phyloP scores from a whole-genome alignment of 2,888 invertebrate genomes.

The Habrosyne pyritoides region DNA sequence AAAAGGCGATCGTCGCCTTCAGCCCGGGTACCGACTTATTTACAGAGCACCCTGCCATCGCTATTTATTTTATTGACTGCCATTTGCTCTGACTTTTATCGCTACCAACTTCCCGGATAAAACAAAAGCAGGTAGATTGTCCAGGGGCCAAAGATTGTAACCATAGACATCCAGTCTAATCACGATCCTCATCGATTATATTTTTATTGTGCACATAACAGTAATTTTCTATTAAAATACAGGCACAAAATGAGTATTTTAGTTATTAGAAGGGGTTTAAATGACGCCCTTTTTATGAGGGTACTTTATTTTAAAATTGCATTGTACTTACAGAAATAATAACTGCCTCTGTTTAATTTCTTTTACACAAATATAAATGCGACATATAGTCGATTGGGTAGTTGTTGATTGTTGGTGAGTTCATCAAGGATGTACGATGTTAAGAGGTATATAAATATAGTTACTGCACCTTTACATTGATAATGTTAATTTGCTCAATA shows the following conservation, averaged over 20 bases:
- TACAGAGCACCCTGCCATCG: slow-evolving; percentile 82
- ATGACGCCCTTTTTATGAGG: neutral
- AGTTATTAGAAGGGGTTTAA: neutral
- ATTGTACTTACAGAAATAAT: neutral
- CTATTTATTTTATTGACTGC: slow-evolving; percentile 84
- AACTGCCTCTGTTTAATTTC: neutral
- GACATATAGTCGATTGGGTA: neutral
- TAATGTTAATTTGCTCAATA: slow-evolving; percentile 6
- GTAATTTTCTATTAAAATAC: neutral
- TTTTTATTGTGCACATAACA: neutral
- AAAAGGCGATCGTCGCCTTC: slow-evolving; percentile 82
- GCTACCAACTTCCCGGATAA: slow-evolving; percentile 77
- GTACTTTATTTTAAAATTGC: neutral
- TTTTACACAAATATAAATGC: neutral
- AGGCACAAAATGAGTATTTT: neutral
- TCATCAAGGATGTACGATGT: too few species aligned
- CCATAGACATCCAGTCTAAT: neutral
- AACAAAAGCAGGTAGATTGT: slow-evolving; percentile 73
- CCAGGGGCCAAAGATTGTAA: slow-evolving; percentile 21
- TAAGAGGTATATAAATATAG: too few species aligned
- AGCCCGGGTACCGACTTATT: slow-evolving; percentile 77
- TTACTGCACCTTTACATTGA: neutral
- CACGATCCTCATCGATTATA: neutral
- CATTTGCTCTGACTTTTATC: slow-evolving; percentile 83
- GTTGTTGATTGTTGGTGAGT: too few species aligned